These are phyloP conservation scores for Agelas oroides DNA, from an alignment of 37 sponge, comb jelly and placozoan genomes.

Conservation along the genomic window DNA sequence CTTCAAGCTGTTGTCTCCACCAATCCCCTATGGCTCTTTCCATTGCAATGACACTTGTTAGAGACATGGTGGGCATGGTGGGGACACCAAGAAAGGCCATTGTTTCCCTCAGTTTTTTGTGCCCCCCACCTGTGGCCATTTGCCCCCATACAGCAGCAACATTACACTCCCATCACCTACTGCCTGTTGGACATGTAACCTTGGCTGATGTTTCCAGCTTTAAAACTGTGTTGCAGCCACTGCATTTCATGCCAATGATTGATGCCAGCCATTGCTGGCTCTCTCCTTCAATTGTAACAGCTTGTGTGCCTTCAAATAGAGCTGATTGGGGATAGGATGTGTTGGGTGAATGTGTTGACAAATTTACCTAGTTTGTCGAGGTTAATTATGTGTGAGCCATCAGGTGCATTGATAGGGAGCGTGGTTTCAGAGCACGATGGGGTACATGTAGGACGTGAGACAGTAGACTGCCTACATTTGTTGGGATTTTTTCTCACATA, in stretches of 20 bases:
- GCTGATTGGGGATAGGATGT: not conserved
- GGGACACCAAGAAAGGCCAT: not conserved
- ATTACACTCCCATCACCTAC: conserved; percentile 41
- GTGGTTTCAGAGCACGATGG: not conserved
- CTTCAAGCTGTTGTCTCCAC: conserved; percentile 3
- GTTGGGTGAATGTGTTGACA: conserved; percentile 8
- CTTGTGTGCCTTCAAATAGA: not conserved
- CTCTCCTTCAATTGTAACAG: not conserved
- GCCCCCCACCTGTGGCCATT: conserved; percentile 38
- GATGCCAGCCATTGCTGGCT: conserved; percentile 31
- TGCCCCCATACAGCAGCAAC: conserved; percentile 56
- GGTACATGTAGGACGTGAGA: not conserved
- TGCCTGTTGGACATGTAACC: conserved; percentile 17
- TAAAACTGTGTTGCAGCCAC: not conserved
- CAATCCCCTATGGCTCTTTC: conserved; percentile 28
- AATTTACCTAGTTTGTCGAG: not conserved
- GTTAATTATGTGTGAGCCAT: conserved; percentile 1
- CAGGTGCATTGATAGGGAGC: conserved; percentile 4
- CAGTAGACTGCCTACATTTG: not conserved
- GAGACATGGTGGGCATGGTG: conserved; percentile 11
- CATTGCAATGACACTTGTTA: conserved; percentile 21
- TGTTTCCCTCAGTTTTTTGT: conserved; percentile 6
- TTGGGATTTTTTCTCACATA: not conserved
- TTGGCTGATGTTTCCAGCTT: conserved; percentile 24
- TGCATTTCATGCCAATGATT: conserved; percentile 8